phyloP scores from a whole-genome alignment of 2,113 vertebrate species.

The Equus przewalskii region DNA sequence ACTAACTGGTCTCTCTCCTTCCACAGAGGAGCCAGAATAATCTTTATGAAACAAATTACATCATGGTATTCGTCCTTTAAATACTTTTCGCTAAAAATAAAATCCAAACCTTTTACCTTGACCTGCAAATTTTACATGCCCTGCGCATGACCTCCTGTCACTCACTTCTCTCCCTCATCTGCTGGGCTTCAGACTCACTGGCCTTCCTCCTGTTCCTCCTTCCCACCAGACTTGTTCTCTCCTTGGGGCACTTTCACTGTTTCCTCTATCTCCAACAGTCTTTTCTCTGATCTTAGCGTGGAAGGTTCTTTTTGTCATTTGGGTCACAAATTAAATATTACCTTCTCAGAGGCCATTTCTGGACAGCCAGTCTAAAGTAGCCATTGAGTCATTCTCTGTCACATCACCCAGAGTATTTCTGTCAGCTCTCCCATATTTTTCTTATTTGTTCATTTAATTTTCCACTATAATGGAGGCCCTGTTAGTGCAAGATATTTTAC shows the following conservation, averaged over 20 bases:
- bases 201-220: neutral
- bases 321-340: neutral
- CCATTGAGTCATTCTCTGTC: neutral
- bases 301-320: neutral
- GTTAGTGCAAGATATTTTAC: slow-evolving; percentile 15
- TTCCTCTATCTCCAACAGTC: neutral
- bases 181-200: neutral
- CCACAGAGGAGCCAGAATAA: neutral
- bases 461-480: neutral
- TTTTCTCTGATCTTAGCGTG: neutral
- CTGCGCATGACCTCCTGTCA: neutral
- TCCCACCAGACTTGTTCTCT: neutral
- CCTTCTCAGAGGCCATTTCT: neutral
- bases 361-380: neutral
- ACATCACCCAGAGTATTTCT: slow-evolving; percentile 8
- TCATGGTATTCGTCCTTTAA: neutral
- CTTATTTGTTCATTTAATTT: slow-evolving; percentile 41
- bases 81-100: slow-evolving; percentile 43
- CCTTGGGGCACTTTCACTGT: neutral
- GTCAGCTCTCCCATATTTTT: neutral
- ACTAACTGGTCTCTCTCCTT: neutral
- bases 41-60: slow-evolving; percentile 42
- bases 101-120: slow-evolving; percentile 19
- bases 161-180: neutral
- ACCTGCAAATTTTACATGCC: neutral